Conservation (phyloP, 1,140 invertebrate species). For the Agrypnia vestita region DNA sequence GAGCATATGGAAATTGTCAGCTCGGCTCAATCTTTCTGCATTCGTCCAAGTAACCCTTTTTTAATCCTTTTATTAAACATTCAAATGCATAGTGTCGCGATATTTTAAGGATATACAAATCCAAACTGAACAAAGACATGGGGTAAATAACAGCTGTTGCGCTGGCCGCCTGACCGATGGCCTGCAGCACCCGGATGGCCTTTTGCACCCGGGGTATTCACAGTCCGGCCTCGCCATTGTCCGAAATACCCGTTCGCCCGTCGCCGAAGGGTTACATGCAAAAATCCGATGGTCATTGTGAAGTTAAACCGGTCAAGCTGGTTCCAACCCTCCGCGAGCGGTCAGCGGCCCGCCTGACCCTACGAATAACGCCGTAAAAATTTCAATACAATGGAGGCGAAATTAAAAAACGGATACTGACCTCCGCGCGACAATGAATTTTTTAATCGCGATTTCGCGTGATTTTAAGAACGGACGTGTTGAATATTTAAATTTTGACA, state of each 20-base stretch:
- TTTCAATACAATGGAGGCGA: slow-evolving; percentile 13
- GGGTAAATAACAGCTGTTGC: slow-evolving; percentile 1
- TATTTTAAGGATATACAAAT: no score
- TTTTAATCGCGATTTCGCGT: slow-evolving; percentile 29
- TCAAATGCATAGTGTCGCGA: no score
- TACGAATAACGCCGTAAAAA: slow-evolving; percentile 49
- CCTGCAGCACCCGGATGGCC: slow-evolving; percentile 14
- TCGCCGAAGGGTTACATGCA: slow-evolving; percentile 26
- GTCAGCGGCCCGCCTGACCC: slow-evolving; percentile 45
- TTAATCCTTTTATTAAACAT: no score
- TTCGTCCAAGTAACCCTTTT: no score
- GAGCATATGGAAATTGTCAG: no score
- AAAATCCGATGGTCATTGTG: slow-evolving; percentile 47
- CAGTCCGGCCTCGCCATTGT: slow-evolving; percentile 1
- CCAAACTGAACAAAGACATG: no score
- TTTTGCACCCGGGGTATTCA: background rate
- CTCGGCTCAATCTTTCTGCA: no score
- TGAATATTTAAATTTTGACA: slow-evolving; percentile 29
- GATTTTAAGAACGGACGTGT: slow-evolving; percentile 2
- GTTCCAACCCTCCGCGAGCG: slow-evolving; percentile 48
- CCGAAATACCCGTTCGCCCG: slow-evolving; percentile 49
- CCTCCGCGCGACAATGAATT: slow-evolving; percentile 24
- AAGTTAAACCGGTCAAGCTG: slow-evolving; percentile 48
- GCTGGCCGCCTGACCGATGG: background rate
- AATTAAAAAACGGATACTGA: slow-evolving; percentile 4